Evolutionary conservation across 1,140 invertebrate species (phyloP).

Genomic region (Drosophila tani): DNA sequence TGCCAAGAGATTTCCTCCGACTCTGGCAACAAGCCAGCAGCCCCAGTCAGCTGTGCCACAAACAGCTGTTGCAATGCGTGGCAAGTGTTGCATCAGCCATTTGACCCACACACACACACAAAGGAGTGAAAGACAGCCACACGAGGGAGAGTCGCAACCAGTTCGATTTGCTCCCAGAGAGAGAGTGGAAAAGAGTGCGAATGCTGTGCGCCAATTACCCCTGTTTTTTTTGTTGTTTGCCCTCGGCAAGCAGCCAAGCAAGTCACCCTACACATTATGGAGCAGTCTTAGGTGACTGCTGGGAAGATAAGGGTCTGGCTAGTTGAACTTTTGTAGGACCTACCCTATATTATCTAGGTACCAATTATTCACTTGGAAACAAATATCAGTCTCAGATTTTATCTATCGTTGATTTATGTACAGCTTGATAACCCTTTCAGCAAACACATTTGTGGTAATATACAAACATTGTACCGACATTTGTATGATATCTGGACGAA

Average conservation of each 20-base stretch:
- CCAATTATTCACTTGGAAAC: background rate
- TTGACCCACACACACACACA: conserved; percentile 26
- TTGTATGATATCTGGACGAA: conserved; percentile 4
- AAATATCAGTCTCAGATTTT: background rate
- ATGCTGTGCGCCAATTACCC: conserved; percentile 29
- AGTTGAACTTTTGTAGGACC: background rate
- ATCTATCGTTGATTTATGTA: background rate
- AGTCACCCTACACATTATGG: conserved; percentile 19
- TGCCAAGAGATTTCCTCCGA: conserved; percentile 15
- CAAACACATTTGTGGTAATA: background rate
- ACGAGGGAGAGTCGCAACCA: conserved; percentile 32
- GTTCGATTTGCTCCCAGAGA: conserved; percentile 6
- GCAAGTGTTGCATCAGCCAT: conserved; percentile 77
- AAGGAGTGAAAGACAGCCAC: too few species aligned
- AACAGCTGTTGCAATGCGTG: conserved; percentile 65
- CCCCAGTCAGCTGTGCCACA: conserved; percentile 49
- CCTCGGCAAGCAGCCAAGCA: conserved; percentile 13
- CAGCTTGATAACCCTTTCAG: background rate
- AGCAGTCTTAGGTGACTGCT: background rate
- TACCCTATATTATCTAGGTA: background rate
- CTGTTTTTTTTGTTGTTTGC: background rate
- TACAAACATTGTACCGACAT: background rate
- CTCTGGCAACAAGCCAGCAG: conserved; percentile 35
- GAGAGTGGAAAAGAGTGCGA: conserved; percentile 38
- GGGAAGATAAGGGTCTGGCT: background rate